Evolutionary conservation across 2,888 invertebrate species (phyloP).

Genomic region (Amiota mariae): DNA sequence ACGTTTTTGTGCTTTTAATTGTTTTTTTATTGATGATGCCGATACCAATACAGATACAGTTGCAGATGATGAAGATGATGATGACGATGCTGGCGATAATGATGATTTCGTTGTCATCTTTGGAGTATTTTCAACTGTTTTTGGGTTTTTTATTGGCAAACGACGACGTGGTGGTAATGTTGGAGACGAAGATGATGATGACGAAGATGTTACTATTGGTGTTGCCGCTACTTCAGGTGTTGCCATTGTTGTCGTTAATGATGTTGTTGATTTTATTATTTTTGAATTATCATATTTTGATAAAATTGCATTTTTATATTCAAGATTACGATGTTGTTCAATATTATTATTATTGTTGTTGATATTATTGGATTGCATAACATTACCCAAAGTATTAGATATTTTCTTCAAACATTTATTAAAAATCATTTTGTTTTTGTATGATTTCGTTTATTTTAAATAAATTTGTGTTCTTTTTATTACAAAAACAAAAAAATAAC

Average conservation of each 20-base stretch:
- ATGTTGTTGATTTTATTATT: constrained; percentile 29
- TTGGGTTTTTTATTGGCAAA: constrained; percentile 30
- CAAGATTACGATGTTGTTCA: constrained; percentile 56
- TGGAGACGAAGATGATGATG: neutral
- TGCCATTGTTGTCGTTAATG: constrained; percentile 6
- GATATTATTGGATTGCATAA: constrained; percentile 61
- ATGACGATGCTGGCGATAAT: constrained; percentile 13
- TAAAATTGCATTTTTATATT: constrained; percentile 67
- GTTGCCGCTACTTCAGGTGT: neutral
- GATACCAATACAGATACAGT: neutral
- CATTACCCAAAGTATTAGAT: constrained; percentile 64
- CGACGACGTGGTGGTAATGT: neutral
- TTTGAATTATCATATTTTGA: constrained; percentile 56
- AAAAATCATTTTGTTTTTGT: constrained; percentile 63
- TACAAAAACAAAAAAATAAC: constrained; percentile 22
- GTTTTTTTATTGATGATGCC: constrained; percentile 22
- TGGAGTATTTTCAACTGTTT: constrained; percentile 39
- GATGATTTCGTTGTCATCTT: constrained; percentile 29
- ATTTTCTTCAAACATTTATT: constrained; percentile 72
- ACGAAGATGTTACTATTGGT: neutral
- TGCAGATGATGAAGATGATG: neutral
- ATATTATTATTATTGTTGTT: constrained; percentile 39
- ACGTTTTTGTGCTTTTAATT: constrained; percentile 12
- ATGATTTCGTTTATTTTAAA: constrained; percentile 12
- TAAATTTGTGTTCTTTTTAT: constrained; percentile 23